Evolutionary conservation across 2,888 invertebrate species (phyloP).

Genomic region (Rhagonycha fulva): DNA sequence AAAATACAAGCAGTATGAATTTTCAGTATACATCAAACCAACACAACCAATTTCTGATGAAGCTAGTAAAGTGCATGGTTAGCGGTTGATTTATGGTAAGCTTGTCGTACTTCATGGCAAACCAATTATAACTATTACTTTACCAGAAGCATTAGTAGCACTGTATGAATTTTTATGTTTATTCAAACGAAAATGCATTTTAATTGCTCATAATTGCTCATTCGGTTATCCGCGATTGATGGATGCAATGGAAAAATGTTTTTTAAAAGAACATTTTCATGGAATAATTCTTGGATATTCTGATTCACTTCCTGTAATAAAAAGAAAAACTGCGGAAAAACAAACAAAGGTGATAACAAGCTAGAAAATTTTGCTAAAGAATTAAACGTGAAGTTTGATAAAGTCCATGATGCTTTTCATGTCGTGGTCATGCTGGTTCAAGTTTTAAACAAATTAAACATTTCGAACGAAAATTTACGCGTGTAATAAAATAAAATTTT

Average conservation of each 20-base stretch:
- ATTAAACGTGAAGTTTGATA: too few relatives aligned
- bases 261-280: constrained; percentile 24
- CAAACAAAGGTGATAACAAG: background rate
- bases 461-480: constrained; percentile 18
- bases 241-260: constrained; percentile 23
- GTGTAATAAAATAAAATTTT: constrained; percentile 24
- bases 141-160: constrained; percentile 2
- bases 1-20: constrained; percentile 16
- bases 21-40: constrained; percentile 29
- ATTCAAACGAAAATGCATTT: constrained; percentile 26
- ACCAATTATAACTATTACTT: background rate
- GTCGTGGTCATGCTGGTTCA: background rate
- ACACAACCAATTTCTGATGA: constrained; percentile 23
- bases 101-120: constrained; percentile 15
- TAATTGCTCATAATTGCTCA: constrained; percentile 30
- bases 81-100: constrained; percentile 7
- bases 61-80: constrained; percentile 27
- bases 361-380: background rate
- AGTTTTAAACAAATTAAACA: constrained; percentile 22
- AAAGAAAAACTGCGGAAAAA: constrained; percentile 2
- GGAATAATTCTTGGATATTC: background rate
- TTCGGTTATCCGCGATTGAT: constrained; percentile 27
- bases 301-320: constrained; percentile 4
- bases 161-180: constrained; percentile 4
- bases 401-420: too few relatives aligned